Evolutionary conservation across 2,888 invertebrate genomes (phyloP).

Genomic region (Autographa gamma): DNA sequence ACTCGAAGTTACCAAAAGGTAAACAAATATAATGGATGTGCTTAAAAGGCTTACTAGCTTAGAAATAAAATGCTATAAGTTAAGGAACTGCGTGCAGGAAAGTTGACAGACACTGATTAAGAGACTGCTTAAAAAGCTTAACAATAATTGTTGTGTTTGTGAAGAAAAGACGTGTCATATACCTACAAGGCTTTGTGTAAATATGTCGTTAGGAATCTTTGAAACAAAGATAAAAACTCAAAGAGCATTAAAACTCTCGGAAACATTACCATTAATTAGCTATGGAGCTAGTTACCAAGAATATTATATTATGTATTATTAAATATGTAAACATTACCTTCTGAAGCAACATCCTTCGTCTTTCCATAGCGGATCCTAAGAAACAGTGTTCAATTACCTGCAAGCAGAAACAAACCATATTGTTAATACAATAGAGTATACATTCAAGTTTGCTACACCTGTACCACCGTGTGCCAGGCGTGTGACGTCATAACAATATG

Average conservation of each 20-base stretch:
- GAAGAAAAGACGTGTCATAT: no score
- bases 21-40: no score
- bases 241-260: background rate
- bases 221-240: background rate
- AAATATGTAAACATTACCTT: conserved; percentile 30
- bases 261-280: background rate
- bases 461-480: conserved; percentile 63
- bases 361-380: conserved; percentile 43
- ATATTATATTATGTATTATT: conserved; percentile 1
- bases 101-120: no score
- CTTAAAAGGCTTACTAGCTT: no score
- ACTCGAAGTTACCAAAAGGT: no score
- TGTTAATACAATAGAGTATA: conserved; percentile 9
- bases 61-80: no score
- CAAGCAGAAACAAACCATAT: conserved; percentile 57
- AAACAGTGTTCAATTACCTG: conserved; percentile 59
- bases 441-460: conserved; percentile 15
- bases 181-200: background rate
- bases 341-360: conserved; percentile 23
- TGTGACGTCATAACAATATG: conserved; percentile 34
- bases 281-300: background rate
- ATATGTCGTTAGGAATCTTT: background rate
- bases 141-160: no score
- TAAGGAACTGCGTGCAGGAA: no score
- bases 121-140: no score